Evolutionary conservation across 1,140 invertebrate species (phyloP), one percentile per base, ranked within the genome.

Genomic region (Dryas iulia): DNA sequence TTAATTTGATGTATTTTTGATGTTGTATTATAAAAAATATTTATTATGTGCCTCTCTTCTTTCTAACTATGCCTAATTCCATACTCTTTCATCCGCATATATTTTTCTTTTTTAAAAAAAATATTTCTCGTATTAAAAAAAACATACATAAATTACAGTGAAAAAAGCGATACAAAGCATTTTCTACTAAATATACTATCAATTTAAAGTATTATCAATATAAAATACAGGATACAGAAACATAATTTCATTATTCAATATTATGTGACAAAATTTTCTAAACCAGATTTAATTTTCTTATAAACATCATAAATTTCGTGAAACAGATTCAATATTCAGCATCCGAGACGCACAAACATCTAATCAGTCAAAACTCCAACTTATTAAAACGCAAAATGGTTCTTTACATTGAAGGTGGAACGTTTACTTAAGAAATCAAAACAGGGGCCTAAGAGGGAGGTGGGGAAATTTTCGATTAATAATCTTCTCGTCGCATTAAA

Each of bases 401-500:
- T 62, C 58, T 23, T 66, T 58, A 35, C 18, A 33, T 65, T 57
- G 54, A 66, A 60, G 62, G 53, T 67, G 23, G 21, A 23, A 62
- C 63, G 57, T 74, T 72, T 74, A 71, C 64, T 71, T 58, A 66
- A 66, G 68, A 58, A 75, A 78, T 78, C 67, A 67, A 75, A 78
- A 71, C 69, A 58, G 24, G 71, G 35, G 60, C 33, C 31, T 23
- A 47, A 70, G 69, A 71, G 74, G 74, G 70, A 71, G 74, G 74
- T 24, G 26, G 77, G 70, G 77, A 83, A 82, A 61, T 61, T 68
- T 67, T 33, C 58, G 65, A 67, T 87, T 89, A 87, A 87, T 89
- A 89, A 87, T 79, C 79, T 83, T 79, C 80, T 85, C 75, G 71
- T 79, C 72, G 78, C 75, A 84, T 85, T 86, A 84, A 81, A 67